A percentile compares a stretch with the other conserved stretches of the same genome.
These are phyloP conservation scores for Petrocephalus schoutedeni DNA, from an alignment of 2,797 vertebrate species.

Conservation along the genomic window DNA sequence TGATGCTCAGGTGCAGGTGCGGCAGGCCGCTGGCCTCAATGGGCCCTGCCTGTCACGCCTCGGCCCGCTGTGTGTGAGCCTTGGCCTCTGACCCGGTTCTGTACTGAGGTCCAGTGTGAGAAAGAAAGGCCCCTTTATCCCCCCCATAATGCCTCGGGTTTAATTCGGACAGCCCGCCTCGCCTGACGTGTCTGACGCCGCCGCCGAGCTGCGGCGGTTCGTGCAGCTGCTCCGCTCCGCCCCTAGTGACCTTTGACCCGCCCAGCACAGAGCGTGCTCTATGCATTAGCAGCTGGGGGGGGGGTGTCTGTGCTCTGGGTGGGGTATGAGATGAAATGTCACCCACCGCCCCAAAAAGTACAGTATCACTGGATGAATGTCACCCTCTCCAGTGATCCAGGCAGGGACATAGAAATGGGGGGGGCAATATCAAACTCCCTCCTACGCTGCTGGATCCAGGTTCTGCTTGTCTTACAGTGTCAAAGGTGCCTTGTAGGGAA, in stretches of 20 bases:
- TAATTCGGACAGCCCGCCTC: not conserved
- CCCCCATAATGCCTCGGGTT: not conserved
- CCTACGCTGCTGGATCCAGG: too few relatives aligned
- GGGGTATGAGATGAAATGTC: not conserved
- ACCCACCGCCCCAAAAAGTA: not conserved
- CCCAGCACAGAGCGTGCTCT: not conserved
- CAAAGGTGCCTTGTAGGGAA: constrained; percentile 20
- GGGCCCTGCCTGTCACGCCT: not conserved
- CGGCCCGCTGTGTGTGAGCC: not conserved
- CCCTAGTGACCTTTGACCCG: constrained; percentile 16
- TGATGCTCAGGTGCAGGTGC: constrained; percentile 24
- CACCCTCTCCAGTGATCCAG: not conserved
- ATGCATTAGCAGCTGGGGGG: constrained; percentile 15
- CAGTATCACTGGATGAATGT: not conserved
- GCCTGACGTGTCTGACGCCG: not conserved
- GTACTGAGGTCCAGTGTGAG: not conserved
- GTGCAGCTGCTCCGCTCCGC: constrained; percentile 20
- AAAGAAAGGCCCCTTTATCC: constrained; percentile 23
- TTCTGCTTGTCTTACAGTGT: constrained; percentile 9
- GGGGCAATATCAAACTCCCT: too few relatives aligned
- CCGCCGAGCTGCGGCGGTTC: not conserved
- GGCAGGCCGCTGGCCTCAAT: not conserved
- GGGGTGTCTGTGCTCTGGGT: not conserved
- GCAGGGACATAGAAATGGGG: not conserved
- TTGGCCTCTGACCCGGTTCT: not conserved